Percentiles rank a stretch among this genome's conserved stretches.
phyloP scores from a whole-genome alignment of 2,113 vertebrate species.

The Phoxinus phoxinus region DNA sequence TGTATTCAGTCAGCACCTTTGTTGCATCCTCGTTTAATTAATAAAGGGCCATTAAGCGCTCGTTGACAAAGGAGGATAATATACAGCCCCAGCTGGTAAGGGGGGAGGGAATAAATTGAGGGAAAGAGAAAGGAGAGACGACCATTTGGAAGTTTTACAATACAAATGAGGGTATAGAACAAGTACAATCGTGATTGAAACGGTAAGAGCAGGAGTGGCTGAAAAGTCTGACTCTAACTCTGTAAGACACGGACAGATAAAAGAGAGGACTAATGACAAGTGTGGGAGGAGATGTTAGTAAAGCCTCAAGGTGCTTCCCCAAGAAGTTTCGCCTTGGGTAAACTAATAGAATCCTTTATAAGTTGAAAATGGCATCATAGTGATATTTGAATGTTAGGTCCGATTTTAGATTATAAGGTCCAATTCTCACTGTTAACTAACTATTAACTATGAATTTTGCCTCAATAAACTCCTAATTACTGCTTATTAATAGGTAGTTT shows the following conservation, averaged over 20 bases:
- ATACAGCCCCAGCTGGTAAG: slow-evolving; percentile 36
- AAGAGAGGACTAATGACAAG: background rate
- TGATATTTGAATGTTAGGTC: background rate
- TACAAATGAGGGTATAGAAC: slow-evolving; percentile 4
- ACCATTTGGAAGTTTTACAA: background rate
- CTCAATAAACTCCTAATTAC: too few relatives aligned
- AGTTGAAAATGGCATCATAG: background rate
- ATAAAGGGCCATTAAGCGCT: slow-evolving; percentile 46
- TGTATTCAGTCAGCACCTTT: slow-evolving; percentile 34
- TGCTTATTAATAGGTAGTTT: too few relatives aligned
- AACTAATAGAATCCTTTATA: background rate
- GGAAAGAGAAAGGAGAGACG: slow-evolving; percentile 1
- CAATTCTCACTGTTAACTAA: too few relatives aligned
- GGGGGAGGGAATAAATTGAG: background rate
- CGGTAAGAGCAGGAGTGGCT: background rate
- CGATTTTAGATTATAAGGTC: too few relatives aligned
- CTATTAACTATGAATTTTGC: too few relatives aligned
- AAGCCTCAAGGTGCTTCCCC: background rate
- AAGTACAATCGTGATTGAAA: background rate
- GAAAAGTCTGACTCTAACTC: background rate
- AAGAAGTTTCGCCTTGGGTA: background rate
- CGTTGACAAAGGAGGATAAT: slow-evolving; percentile 32
- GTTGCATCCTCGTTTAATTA: slow-evolving; percentile 53
- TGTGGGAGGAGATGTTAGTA: background rate
- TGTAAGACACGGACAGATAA: background rate